Evolutionary conservation across 2,797 vertebrate species (phyloP).

Genomic region (Microctenopoma steveboyesi): DNA sequence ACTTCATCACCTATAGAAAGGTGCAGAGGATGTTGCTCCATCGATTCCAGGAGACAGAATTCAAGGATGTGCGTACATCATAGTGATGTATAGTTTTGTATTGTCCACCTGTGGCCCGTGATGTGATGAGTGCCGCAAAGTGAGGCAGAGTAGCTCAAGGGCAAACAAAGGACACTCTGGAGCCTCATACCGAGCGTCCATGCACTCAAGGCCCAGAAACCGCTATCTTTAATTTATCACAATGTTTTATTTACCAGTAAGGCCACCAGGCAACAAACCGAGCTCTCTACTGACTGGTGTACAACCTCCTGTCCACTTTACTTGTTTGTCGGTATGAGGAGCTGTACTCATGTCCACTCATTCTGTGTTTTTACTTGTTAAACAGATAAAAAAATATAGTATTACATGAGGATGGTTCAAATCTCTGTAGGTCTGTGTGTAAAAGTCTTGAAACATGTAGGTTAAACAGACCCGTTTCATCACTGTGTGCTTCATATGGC

Average conservation of each 20-base stretch:
- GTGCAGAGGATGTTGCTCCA: conserved; percentile 18
- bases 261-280: conserved; percentile 39
- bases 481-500: no score
- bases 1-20: conserved; percentile 27
- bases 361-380: not conserved
- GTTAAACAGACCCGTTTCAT: no score
- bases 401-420: no score
- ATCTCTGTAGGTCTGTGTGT: no score
- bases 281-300: not conserved
- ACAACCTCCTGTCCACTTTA: not conserved
- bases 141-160: conserved; percentile 37
- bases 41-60: conserved; percentile 7
- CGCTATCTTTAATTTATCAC: conserved; percentile 72
- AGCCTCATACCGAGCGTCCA: conserved; percentile 29
- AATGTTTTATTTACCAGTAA: conserved; percentile 72
- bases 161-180: conserved; percentile 19
- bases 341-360: not conserved
- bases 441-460: no score
- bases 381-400: no score
- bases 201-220: conserved; percentile 19
- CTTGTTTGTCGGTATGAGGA: not conserved
- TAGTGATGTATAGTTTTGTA: conserved; percentile 33
- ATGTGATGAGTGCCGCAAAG: conserved; percentile 3
- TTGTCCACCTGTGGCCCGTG: conserved; percentile 44
- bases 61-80: conserved; percentile 35